Evolutionary conservation across 2,113 vertebrate genomes (phyloP).

Genomic region (Oophaga pumilio): DNA sequence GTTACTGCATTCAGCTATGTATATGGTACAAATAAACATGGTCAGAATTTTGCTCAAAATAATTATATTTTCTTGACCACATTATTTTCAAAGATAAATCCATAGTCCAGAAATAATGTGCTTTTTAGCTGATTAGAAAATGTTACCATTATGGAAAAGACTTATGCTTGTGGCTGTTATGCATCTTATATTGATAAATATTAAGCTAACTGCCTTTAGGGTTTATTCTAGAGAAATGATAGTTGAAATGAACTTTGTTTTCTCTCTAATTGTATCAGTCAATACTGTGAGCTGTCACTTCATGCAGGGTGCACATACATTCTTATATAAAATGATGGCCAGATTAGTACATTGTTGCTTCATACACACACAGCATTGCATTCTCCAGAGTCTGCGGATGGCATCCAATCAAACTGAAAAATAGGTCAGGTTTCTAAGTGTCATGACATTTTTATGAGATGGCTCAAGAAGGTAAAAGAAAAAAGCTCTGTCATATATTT

Average conservation of each 20-base stretch:
- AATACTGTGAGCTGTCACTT: slow-evolving; percentile 5
- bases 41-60: neutral
- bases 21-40: neutral
- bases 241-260: neutral
- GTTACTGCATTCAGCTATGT: neutral
- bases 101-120: slow-evolving; percentile 6
- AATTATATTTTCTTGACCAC: slow-evolving; percentile 11
- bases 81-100: slow-evolving; percentile 14
- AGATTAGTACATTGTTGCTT: neutral
- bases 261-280: neutral
- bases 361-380: neutral
- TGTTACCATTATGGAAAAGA: slow-evolving; percentile 23
- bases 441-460: neutral
- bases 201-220: neutral
- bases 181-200: slow-evolving; percentile 11
- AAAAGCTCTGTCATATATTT: neutral
- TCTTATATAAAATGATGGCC: neutral
- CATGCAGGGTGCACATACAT: neutral
- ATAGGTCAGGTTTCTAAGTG: slow-evolving; percentile 25
- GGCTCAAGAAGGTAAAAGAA: slow-evolving; percentile 7
- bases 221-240: slow-evolving; percentile 9
- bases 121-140: slow-evolving; percentile 40
- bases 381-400: slow-evolving; percentile 23
- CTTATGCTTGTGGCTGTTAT: neutral
- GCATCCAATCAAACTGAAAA: slow-evolving; percentile 16